Evolutionary conservation across 2,113 vertebrate species (phyloP).

Genomic region (Pachypanchax playfairii): DNA sequence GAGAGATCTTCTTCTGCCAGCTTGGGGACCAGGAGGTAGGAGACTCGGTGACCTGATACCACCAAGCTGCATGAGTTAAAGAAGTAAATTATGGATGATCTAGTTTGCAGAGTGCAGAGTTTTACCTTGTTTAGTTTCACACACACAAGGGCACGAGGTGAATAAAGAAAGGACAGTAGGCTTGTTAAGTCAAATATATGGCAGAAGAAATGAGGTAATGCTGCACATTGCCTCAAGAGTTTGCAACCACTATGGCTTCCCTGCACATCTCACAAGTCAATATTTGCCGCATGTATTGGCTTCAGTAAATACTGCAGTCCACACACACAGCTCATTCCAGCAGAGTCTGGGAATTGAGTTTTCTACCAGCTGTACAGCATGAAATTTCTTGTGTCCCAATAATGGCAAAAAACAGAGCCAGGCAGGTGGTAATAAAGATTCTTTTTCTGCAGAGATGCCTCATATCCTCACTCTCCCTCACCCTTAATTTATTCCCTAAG

Average conservation of each 20-base stretch:
- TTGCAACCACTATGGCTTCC: constrained; percentile 18
- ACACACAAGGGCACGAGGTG: constrained; percentile 34
- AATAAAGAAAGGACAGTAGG: constrained; percentile 42
- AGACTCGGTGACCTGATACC: constrained; percentile 50
- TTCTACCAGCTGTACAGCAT: constrained; percentile 49
- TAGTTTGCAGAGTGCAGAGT: constrained; percentile 44
- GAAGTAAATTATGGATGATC: constrained; percentile 62
- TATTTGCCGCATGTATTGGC: constrained; percentile 69
- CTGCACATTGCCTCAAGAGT: constrained; percentile 50
- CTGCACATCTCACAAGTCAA: constrained; percentile 66
- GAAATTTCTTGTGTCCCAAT: constrained; percentile 53
- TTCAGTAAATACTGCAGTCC: constrained; percentile 57
- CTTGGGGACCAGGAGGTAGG: constrained; percentile 42
- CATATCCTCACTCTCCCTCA: constrained; percentile 80
- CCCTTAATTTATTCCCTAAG: constrained; percentile 88
- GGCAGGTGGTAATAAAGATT: constrained; percentile 86
- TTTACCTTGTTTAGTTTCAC: constrained; percentile 43
- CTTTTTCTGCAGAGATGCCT: constrained; percentile 84
- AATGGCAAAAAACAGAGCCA: constrained; percentile 65
- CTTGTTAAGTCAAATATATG: constrained; percentile 66
- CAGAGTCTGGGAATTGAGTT: constrained; percentile 55
- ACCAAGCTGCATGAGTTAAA: constrained; percentile 33
- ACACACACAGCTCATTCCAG: constrained; percentile 53
- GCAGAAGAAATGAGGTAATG: constrained; percentile 43
- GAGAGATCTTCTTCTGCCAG: constrained; percentile 52